Conservation (phyloP, 2,113 vertebrate genomes). For the Leptobrachium ailaonicum region DNA sequence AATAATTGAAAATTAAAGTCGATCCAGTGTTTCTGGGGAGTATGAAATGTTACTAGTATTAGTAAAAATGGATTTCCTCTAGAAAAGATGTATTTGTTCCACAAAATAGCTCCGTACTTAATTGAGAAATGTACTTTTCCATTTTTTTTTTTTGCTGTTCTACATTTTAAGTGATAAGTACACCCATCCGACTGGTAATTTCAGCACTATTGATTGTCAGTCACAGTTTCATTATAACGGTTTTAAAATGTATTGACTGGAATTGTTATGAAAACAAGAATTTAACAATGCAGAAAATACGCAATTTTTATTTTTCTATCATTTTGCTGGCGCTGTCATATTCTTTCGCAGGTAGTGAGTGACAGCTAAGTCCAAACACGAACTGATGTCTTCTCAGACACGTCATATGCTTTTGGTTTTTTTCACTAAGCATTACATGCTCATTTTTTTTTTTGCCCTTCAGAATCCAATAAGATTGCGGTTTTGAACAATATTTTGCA, state of each 20-base stretch:
- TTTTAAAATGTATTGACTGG: conserved; percentile 47
- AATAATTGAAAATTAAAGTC: conserved; percentile 45
- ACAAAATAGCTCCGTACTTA: conserved; percentile 54
- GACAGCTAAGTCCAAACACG: no score
- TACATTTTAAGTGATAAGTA: conserved; percentile 57
- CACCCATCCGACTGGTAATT: conserved; percentile 43
- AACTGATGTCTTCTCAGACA: no score
- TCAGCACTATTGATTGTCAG: conserved; percentile 45
- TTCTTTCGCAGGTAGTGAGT: no score
- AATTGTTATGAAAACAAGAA: conserved; percentile 39
- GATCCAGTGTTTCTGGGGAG: conserved; percentile 48
- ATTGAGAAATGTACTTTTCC: conserved; percentile 55
- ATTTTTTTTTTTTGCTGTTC: conserved; percentile 39
- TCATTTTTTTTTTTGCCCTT: no score
- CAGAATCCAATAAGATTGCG: no score
- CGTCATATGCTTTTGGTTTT: no score
- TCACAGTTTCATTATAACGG: conserved; percentile 51
- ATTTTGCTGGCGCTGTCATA: background rate
- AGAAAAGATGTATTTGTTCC: conserved; percentile 62
- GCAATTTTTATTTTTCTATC: background rate
- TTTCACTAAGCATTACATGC: no score
- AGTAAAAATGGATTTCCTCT: conserved; percentile 63
- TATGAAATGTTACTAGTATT: conserved; percentile 59
- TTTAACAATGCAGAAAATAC: conserved; percentile 16
- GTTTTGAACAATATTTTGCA: no score